Percentiles rank a stretch among this genome's conserved stretches.
phyloP scores from a whole-genome alignment of 2,888 invertebrate genomes.

The Timema podura region DNA sequence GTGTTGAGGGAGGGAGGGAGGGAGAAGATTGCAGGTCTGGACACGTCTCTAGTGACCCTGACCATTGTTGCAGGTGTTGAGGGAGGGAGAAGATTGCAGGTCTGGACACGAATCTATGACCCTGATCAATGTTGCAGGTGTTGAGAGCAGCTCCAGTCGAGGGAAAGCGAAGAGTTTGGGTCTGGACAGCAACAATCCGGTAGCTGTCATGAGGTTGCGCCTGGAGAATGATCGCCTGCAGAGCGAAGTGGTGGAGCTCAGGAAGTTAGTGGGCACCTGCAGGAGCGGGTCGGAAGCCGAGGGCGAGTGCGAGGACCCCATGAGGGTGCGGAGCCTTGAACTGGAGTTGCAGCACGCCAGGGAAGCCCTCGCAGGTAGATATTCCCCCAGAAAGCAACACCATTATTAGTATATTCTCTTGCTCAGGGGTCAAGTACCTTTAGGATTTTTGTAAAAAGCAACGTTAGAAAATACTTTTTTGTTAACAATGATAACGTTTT shows the following conservation, averaged over 20 bases:
- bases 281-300: slow-evolving; percentile 52
- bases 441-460: no score
- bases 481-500: no score
- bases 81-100: no score
- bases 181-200: slow-evolving; percentile 26
- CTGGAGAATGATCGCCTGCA: slow-evolving; percentile 74
- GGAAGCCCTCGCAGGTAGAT: slow-evolving; percentile 63
- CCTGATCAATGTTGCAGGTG: no score
- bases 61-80: no score
- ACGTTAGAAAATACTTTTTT: no score
- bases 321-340: slow-evolving; percentile 58
- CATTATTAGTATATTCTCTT: not conserved
- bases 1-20: no score
- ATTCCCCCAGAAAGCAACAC: not conserved
- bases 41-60: no score
- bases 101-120: no score
- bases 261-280: slow-evolving; percentile 61
- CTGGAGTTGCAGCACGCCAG: slow-evolving; percentile 72
- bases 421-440: no score
- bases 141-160: no score
- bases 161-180: slow-evolving; percentile 19
- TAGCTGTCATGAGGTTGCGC: slow-evolving; percentile 51
- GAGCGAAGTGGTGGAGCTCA: slow-evolving; percentile 65
- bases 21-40: no score
- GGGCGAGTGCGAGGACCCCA: slow-evolving; percentile 49